phyloP scores from a whole-genome alignment of 1,140 invertebrate genomes.

The Polypedilum pembai region DNA sequence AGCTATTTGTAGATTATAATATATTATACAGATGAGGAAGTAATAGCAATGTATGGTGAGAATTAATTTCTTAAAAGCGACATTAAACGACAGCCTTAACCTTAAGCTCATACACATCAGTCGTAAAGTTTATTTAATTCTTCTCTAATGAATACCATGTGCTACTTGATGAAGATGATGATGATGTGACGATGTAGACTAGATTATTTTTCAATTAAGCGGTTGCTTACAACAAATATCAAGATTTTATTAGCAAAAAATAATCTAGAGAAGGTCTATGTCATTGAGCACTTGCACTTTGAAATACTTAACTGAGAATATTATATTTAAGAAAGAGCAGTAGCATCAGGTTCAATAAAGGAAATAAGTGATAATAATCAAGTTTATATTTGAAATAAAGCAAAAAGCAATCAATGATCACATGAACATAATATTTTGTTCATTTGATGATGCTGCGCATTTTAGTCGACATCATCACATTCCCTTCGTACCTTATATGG shows the following conservation, averaged over 20 bases:
- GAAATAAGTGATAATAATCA: background rate
- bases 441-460: background rate
- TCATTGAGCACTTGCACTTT: too few species aligned
- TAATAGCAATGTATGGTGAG: background rate
- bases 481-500: slow-evolving; percentile 15
- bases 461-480: background rate
- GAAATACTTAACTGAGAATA: too few species aligned
- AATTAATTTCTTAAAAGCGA: background rate
- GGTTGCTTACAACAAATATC: too few species aligned
- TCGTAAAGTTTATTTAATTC: background rate
- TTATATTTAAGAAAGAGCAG: too few species aligned
- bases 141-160: background rate
- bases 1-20: slow-evolving; percentile 11
- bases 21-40: slow-evolving; percentile 12
- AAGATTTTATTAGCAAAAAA: too few species aligned
- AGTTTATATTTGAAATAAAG: background rate
- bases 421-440: background rate
- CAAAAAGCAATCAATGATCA: background rate
- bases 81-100: slow-evolving; percentile 13
- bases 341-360: too few species aligned
- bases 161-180: too few species aligned
- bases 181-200: too few species aligned
- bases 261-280: too few species aligned
- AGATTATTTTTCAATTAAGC: too few species aligned
- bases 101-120: background rate